Conservation (phyloP, 1,140 invertebrate genomes). For the Magallana angulata region DNA sequence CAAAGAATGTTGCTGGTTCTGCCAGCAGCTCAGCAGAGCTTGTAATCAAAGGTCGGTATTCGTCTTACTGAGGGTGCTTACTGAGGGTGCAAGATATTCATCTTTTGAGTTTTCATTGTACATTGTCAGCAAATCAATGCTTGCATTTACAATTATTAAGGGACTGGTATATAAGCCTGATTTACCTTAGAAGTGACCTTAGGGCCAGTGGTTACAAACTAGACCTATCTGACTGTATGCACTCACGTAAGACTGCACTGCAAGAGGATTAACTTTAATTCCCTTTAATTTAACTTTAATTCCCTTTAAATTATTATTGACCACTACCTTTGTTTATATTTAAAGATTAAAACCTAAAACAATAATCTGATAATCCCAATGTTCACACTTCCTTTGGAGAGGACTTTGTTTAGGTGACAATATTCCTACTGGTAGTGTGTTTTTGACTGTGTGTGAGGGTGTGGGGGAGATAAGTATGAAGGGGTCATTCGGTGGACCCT, state of each 20-base stretch:
- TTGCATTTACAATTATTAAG: no score
- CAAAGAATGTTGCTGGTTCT: conserved; percentile 91
- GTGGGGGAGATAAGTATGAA: background rate
- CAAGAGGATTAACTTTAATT: conserved; percentile 27
- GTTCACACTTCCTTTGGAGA: conserved; percentile 18
- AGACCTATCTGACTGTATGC: background rate
- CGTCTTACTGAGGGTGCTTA: background rate
- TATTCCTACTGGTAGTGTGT: background rate
- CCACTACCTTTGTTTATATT: background rate
- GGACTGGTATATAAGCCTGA: no score
- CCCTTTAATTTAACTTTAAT: conserved; percentile 15
- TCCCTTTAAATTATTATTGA: background rate
- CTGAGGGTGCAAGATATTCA: background rate
- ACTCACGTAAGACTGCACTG: background rate
- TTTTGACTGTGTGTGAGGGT: background rate
- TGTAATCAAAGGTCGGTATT: conserved; percentile 81
- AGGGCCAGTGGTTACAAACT: no score
- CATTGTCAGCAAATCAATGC: no score
- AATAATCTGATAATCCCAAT: conserved; percentile 2
- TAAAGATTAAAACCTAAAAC: background rate
- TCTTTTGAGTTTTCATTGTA: background rate
- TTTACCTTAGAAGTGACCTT: background rate
- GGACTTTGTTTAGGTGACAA: background rate
- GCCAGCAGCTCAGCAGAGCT: conserved; percentile 83
- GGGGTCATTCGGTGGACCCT: background rate